Conservation (phyloP, 2,113 vertebrate genomes). For the Parotia lawesii region DNA sequence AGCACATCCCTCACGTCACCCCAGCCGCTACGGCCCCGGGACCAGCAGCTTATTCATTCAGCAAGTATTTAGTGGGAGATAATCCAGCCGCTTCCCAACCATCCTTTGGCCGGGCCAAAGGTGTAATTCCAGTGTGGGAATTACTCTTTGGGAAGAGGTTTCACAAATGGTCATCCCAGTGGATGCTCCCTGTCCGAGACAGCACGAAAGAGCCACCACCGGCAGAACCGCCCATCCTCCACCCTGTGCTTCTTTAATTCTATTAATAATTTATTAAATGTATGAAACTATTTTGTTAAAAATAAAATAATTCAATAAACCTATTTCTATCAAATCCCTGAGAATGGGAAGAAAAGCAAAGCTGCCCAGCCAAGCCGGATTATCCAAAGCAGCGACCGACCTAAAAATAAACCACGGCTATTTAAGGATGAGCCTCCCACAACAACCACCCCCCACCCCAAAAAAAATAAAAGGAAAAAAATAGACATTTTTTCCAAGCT, state of each 20-base stretch:
- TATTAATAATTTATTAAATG: not conserved
- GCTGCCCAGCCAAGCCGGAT: conserved; percentile 24
- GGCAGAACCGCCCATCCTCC: not conserved
- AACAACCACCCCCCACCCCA: not conserved
- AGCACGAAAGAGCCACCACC: rapidly evolving
- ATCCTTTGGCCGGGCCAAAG: not conserved
- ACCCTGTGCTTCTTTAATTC: not conserved
- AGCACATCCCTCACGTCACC: conserved; percentile 39
- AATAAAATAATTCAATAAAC: not conserved
- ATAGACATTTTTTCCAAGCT: not conserved
- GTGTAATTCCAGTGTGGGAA: not conserved
- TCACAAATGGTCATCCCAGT: not conserved
- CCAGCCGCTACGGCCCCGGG: not conserved
- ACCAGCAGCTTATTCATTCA: not conserved
- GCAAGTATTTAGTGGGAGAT: not conserved
- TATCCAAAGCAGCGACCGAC: not conserved
- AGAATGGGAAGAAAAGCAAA: not conserved
- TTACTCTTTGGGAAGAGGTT: not conserved
- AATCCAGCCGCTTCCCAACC: not conserved
- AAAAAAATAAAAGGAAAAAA: not conserved
- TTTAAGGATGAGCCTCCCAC: not conserved
- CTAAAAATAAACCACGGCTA: conserved; percentile 12
- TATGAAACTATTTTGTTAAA: not conserved
- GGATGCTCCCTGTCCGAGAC: not conserved
- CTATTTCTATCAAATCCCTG: not conserved